These are phyloP conservation scores for Coenonympha glycerion DNA, from an alignment of 2,888 invertebrate species.

Conservation along the genomic window DNA sequence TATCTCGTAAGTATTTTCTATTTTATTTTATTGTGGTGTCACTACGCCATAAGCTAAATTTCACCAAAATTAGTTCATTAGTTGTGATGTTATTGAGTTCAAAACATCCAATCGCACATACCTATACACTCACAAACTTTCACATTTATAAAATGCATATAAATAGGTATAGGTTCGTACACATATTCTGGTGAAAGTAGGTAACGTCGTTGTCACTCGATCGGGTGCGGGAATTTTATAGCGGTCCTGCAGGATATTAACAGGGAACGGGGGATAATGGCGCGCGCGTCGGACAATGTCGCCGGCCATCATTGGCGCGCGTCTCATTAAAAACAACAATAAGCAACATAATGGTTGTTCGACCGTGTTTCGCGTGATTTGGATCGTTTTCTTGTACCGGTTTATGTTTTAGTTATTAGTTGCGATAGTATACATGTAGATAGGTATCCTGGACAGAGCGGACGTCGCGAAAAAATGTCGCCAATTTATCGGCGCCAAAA, in stretches of 20 bases:
- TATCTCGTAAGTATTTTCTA: too few relatives aligned
- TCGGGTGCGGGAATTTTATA: slow-evolving; percentile 52
- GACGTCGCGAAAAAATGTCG: too few relatives aligned
- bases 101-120: too few relatives aligned
- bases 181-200: slow-evolving; percentile 18
- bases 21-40: too few relatives aligned
- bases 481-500: too few relatives aligned
- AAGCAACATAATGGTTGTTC: slow-evolving; percentile 48
- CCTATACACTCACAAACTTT: too few relatives aligned
- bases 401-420: not conserved
- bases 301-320: slow-evolving; percentile 51
- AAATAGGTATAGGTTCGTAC: not conserved
- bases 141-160: too few relatives aligned
- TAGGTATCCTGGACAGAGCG: too few relatives aligned
- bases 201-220: slow-evolving; percentile 44
- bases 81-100: too few relatives aligned
- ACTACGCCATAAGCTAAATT: too few relatives aligned
- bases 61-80: too few relatives aligned
- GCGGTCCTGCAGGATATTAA: slow-evolving; percentile 54
- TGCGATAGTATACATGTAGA: too few relatives aligned
- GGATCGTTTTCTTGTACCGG: slow-evolving; percentile 8
- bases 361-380: slow-evolving; percentile 33
- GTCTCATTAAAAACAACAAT: slow-evolving; percentile 69
- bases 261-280: slow-evolving; percentile 54
- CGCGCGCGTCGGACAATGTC: slow-evolving; percentile 59